phyloP scores from a whole-genome alignment of 2,113 vertebrate genomes.

The Anolis sagrei region DNA sequence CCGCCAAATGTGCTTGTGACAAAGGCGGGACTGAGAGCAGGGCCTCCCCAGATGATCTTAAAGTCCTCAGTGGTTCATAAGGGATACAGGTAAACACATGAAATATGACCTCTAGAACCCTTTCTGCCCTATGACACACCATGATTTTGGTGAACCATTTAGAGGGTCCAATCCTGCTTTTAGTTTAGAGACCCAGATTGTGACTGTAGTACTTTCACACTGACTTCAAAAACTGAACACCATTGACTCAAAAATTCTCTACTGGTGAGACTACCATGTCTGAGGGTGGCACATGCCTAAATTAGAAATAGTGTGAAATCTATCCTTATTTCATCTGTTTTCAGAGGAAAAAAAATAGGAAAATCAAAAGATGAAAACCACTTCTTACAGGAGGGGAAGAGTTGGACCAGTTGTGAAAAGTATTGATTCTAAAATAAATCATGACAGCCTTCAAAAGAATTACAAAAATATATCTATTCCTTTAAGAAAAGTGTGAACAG shows the following conservation, averaged over 20 bases:
- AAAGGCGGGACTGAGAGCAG: too few species aligned
- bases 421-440: neutral
- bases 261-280: neutral
- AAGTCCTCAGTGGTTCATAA: too few species aligned
- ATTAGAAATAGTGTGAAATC: constrained; percentile 31
- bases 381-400: constrained; percentile 28
- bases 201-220: neutral
- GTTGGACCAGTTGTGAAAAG: constrained; percentile 38
- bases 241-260: constrained; percentile 44
- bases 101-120: neutral
- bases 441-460: neutral
- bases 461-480: constrained; percentile 39
- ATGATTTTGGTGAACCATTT: neutral
- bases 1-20: too few species aligned
- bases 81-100: neutral
- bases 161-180: neutral
- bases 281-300: constrained; percentile 13
- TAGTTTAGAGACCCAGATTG: neutral
- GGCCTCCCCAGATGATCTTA: too few species aligned
- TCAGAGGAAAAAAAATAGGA: neutral
- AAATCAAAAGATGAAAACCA: neutral
- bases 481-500: constrained; percentile 54
- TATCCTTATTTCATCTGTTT: constrained; percentile 39
- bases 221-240: constrained; percentile 51
- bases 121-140: neutral